Base-by-base conservation (phyloP, 2,888 invertebrate species). In the Neoascia interrupta region DNA sequence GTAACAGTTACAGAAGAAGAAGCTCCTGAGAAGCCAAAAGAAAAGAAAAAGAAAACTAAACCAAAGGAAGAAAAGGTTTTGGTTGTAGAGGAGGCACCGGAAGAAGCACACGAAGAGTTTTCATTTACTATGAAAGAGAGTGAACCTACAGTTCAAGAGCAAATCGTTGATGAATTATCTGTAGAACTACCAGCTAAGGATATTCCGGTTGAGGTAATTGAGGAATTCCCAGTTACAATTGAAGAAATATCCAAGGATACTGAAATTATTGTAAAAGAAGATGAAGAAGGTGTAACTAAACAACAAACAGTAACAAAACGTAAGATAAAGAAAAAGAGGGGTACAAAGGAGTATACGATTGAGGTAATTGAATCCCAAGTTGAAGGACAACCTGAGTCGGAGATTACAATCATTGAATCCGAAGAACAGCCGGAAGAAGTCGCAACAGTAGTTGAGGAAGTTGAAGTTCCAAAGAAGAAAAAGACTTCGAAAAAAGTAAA, bases 341-440 rank as follows among this genome's bases (percentile, higher is more conserved):
- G 89, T 47, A 85, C 85, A 3, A 86, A 86, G 36, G 90, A 89
- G 28, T 83, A 85, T 1, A 86, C 89, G 66, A 84, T 89, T 72
- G 89, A 90, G 70, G 84, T 90, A 1, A 90, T 90, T 0, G 90
- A 89, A 0, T 83, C 89, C 2, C 85, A 89, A 81, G 82, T 89
- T 69, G 81, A 89, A 85, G 84, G 88, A 84, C 85, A 90, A 84
- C 84, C 85, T 49, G 81, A 88, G 83, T 81, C 88, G 39, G 87
- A 87, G 69, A 85, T 90, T 1, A 86, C 86, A 2, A 86, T 88
- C 1, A 72, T 83, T 3, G 61, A 74, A 28, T 54, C 69, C 0
- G 74, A 82, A 6, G 81, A 82, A 5, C 61, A 73, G 16, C 81
- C 82, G 1, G 84, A 84, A 43, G 82, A 84, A 60, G 82, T 81